Base-by-base conservation (phyloP, 2,797 vertebrate genomes). In the Chaetophractus vellerosus region DNA sequence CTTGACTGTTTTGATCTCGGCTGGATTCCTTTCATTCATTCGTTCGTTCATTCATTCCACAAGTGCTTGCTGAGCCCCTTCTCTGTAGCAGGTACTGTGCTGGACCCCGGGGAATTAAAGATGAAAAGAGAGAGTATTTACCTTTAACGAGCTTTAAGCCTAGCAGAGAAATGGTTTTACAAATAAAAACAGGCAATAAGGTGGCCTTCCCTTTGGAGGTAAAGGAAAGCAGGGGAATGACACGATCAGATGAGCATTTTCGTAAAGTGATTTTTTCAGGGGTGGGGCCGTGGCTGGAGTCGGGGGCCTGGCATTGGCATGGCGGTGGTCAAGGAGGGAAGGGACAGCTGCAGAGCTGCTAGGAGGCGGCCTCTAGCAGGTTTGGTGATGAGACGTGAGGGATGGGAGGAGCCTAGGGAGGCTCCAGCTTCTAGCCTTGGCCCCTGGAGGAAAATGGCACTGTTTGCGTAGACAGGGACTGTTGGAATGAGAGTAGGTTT, bases 381-480 rank as follows among this genome's bases (percentile, higher is more conserved):
- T 76, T 68, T 28, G 5, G n/a, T 50, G 64, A 18, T 10, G 48
- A 23, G 24, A 80, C 45, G 16, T 21, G 38, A 83, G 18, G 19
- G 18, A 71, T 38, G 88, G 41, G 18, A 50, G 21, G 11, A 84
- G 52, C 41, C 5, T 1, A 33, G 45, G 48, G 61, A 9, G 24
- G 14, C 48, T 90, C 31, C 38, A 76, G 93, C 38, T n/a, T 93
- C 68, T 61, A 81, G 21, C 75, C 16, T 33, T 33, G 28, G 45
- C 2, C 0, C 28, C 69, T 6, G 3, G 33, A 38, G 78, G 28
- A 21, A 50, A 48, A 41, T 41, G 33, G 31, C 31, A 41, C 36
- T 72, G 4, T 75, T 68, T 71, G 33, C 41, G 50, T 90, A 5
- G 38, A 4, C n/a, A 26, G 24, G 68, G 55, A 31, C 50, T 74